A percentile compares a stretch with the other conserved stretches of the same genome.
phyloP scores from a whole-genome alignment of 30 jellyfish, hydroid and myxozoan species.

The Aurelia aurita complex sp. Pacific region DNA sequence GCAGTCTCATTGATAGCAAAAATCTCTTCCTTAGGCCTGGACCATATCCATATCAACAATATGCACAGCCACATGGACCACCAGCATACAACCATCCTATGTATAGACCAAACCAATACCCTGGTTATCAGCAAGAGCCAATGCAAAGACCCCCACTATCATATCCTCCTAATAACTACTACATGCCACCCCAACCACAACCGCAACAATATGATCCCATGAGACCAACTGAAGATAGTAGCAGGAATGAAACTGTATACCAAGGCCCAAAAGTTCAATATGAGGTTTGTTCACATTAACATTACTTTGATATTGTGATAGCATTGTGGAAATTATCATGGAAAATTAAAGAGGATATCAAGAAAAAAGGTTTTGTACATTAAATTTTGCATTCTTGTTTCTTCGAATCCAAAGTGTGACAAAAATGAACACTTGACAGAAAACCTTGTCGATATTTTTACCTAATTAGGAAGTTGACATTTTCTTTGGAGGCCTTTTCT shows the following conservation, averaged over 20 bases:
- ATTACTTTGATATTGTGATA: background rate
- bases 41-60: conserved; percentile 11
- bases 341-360: too few relatives aligned
- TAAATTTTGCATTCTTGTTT: too few relatives aligned
- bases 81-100: conserved; percentile 17
- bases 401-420: too few relatives aligned
- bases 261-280: conserved; percentile 48
- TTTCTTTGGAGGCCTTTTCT: too few relatives aligned
- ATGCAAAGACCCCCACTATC: conserved; percentile 6
- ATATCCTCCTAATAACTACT: conserved; percentile 19
- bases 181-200: conserved; percentile 28
- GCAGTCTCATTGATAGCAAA: too few relatives aligned
- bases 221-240: conserved; percentile 47
- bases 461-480: too few relatives aligned
- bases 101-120: conserved; percentile 8
- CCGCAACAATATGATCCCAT: conserved; percentile 45
- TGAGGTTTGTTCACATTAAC: conserved; percentile 9
- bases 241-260: conserved; percentile 11
- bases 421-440: too few relatives aligned
- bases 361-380: too few relatives aligned
- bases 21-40: conserved; percentile 36
- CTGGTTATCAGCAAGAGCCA: conserved; percentile 12
- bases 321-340: background rate
- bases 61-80: background rate
- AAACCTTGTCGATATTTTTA: too few relatives aligned